Evolutionary conservation across 2,113 vertebrate genomes (phyloP).

Genomic region (Ifrita kowaldi): DNA sequence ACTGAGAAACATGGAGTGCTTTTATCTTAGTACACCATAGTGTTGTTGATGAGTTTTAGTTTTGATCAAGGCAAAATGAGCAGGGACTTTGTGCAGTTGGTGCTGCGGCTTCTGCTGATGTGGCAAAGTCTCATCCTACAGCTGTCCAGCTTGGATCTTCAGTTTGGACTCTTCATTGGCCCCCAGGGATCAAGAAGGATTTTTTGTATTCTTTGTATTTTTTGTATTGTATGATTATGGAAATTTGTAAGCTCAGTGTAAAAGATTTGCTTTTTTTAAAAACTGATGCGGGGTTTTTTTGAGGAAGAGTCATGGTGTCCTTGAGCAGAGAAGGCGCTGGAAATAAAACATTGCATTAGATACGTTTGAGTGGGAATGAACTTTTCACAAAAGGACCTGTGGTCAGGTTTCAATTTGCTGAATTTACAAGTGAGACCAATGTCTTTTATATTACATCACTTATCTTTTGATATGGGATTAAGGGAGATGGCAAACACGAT

Average conservation of each 20-base stretch:
- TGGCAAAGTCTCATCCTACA: not conserved
- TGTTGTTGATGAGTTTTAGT: not conserved
- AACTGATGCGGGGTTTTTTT: accelerated
- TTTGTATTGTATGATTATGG: not conserved
- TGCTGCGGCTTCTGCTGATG: not conserved
- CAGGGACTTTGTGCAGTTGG: not conserved
- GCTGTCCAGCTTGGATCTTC: not conserved
- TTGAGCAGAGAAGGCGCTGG: not conserved
- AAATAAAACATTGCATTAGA: not conserved
- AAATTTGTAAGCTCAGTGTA: not conserved
- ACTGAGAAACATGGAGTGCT: not conserved
- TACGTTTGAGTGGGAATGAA: not conserved
- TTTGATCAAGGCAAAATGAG: not conserved
- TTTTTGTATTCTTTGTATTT: not conserved
- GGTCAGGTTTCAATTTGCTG: not conserved
- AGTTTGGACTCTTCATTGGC: not conserved
- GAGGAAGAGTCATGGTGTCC: not conserved
- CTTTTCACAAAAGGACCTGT: not conserved
- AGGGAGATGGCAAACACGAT: not conserved
- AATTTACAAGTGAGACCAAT: not conserved
- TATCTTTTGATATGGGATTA: not conserved
- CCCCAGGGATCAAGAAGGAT: not conserved
- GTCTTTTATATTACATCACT: not conserved
- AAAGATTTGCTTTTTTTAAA: not conserved
- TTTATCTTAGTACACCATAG: not conserved